A percentile compares a stretch with the other conserved stretches of the same genome.
phyloP scores from a whole-genome alignment of 2,888 invertebrate species.

The Drosophila trichaetosa region DNA sequence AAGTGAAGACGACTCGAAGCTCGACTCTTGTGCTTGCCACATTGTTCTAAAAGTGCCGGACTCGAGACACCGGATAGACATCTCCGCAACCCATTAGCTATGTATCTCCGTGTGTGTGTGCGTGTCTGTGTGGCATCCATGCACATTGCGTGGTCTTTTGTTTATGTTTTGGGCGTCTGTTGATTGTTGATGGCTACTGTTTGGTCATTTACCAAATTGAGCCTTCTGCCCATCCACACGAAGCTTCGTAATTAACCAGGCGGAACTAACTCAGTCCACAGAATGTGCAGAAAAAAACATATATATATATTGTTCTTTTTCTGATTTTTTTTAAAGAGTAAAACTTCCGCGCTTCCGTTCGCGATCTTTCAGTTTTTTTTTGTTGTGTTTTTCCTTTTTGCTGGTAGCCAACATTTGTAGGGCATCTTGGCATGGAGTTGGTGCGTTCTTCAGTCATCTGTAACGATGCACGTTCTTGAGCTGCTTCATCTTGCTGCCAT shows the following conservation, averaged over 20 bases:
- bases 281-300: slow-evolving; percentile 8
- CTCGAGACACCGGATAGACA: slow-evolving; percentile 34
- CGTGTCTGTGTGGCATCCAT: slow-evolving; percentile 5
- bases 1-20: slow-evolving; percentile 64
- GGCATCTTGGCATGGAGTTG: slow-evolving; percentile 55
- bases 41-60: slow-evolving; percentile 60
- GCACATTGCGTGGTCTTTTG: slow-evolving; percentile 67
- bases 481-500: slow-evolving; percentile 61
- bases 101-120: slow-evolving; percentile 9
- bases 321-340: slow-evolving; percentile 21
- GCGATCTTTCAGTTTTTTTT: slow-evolving; percentile 35
- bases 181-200: slow-evolving; percentile 61
- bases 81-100: slow-evolving; percentile 48
- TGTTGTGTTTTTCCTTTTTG: slow-evolving; percentile 29
- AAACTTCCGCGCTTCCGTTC: slow-evolving; percentile 64
- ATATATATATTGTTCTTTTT: slow-evolving; percentile 5
- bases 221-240: slow-evolving; percentile 41
- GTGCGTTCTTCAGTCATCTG: slow-evolving; percentile 46
- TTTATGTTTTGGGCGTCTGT: slow-evolving; percentile 60
- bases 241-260: slow-evolving; percentile 55
- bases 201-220: slow-evolving; percentile 74
- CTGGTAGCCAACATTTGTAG: slow-evolving; percentile 52
- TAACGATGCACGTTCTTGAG: slow-evolving; percentile 63
- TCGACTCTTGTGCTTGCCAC: slow-evolving; percentile 43
- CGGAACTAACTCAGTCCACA: slow-evolving; percentile 54